Evolutionary conservation across 2,113 vertebrate species (phyloP).

Genomic region (Mesoclemmys tuberculata): DNA sequence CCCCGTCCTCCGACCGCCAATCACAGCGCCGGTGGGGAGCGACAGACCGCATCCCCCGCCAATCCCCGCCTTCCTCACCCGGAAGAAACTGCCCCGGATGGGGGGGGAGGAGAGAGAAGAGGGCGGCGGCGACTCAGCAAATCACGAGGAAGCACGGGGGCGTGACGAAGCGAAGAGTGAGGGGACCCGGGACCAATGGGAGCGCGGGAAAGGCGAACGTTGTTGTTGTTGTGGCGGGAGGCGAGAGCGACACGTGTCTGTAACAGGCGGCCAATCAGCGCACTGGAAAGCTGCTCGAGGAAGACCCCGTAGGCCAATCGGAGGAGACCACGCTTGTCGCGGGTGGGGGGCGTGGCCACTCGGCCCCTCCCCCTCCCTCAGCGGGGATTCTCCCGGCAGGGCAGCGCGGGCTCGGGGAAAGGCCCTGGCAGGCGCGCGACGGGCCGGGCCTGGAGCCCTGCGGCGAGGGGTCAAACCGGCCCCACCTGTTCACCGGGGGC

Average conservation of each 20-base stretch:
- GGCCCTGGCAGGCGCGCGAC: too few species aligned
- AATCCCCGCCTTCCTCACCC: slow-evolving; percentile 12
- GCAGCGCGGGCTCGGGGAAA: too few species aligned
- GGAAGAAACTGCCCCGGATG: not conserved
- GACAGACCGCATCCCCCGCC: not conserved
- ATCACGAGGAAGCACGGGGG: fast-evolving
- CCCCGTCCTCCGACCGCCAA: not conserved
- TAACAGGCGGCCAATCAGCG: not conserved
- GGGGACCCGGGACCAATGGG: not conserved
- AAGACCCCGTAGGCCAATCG: too few species aligned
- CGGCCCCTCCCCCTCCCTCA: too few species aligned
- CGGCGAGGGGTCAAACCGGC: too few species aligned
- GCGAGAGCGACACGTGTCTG: not conserved
- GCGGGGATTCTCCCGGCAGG: too few species aligned
- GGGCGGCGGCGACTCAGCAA: not conserved
- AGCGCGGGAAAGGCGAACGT: not conserved
- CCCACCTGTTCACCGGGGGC: too few species aligned
- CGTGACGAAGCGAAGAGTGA: not conserved
- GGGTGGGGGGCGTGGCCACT: too few species aligned
- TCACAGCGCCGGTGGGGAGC: not conserved
- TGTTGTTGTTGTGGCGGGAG: not conserved
- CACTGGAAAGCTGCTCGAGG: fast-evolving
- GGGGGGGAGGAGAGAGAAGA: not conserved
- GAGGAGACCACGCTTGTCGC: not conserved
- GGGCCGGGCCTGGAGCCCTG: too few species aligned